phyloP scores from a whole-genome alignment of 2,797 vertebrate species.

The Linurgus olivaceus region DNA sequence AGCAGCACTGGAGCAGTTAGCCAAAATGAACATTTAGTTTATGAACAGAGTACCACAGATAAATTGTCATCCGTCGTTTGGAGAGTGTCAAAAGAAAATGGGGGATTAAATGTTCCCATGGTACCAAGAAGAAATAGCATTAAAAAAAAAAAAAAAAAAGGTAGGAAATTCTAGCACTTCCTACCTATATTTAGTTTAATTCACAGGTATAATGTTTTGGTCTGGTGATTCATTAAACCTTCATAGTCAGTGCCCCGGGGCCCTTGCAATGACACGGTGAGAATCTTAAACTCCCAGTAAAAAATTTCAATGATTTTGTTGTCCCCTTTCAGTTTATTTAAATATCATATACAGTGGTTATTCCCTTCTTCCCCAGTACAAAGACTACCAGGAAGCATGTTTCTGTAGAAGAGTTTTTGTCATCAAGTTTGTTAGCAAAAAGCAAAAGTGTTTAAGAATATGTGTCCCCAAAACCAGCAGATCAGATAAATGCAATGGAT shows the following conservation, averaged over 20 bases:
- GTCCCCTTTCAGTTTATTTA: neutral
- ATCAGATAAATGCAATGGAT: neutral
- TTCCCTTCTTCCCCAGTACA: neutral
- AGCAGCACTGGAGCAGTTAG: neutral
- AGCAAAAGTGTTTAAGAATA: neutral
- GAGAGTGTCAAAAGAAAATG: neutral
- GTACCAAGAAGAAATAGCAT: neutral
- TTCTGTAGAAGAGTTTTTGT: neutral
- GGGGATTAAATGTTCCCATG: neutral
- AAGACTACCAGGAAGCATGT: neutral
- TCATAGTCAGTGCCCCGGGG: accelerated
- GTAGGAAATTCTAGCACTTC: neutral
- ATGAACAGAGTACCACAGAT: accelerated
- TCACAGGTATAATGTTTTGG: neutral
- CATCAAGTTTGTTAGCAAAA: neutral
- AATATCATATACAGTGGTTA: neutral
- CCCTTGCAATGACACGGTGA: accelerated
- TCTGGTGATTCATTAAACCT: neutral
- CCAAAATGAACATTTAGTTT: neutral
- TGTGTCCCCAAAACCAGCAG: neutral
- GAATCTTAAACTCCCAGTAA: neutral
- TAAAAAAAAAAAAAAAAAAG: too few relatives aligned
- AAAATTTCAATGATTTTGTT: neutral
- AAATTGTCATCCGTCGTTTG: neutral
- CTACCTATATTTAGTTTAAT: neutral